These are phyloP conservation scores for Phyto melanocephala DNA, from an alignment of 2,888 invertebrate species.

Conservation along the genomic window DNA sequence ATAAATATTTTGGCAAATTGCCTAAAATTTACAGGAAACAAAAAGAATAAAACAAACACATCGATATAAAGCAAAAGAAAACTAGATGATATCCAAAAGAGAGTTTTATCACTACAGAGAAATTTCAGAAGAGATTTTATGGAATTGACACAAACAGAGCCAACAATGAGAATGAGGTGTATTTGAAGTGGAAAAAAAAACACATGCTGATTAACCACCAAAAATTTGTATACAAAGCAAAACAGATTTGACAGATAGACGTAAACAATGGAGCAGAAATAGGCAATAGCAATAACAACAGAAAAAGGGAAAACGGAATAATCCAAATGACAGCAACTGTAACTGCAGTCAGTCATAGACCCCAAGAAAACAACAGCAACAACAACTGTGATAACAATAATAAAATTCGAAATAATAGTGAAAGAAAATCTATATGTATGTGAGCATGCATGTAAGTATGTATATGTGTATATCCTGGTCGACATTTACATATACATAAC, in stretches of 20 bases:
- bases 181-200: conserved; percentile 36
- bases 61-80: background rate
- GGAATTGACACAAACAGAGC: conserved; percentile 30
- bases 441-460: background rate
- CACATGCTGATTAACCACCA: conserved; percentile 59
- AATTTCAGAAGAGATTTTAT: background rate
- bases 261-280: conserved; percentile 35
- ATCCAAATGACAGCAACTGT: conserved; percentile 48
- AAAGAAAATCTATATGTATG: conserved; percentile 19
- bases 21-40: conserved; percentile 37
- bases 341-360: conserved; percentile 65
- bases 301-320: conserved; percentile 17
- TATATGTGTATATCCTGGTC: conserved; percentile 31
- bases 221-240: conserved; percentile 48
- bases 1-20: conserved; percentile 41
- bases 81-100: background rate
- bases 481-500: conserved; percentile 41
- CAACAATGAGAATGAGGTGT: conserved; percentile 22
- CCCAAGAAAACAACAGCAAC: conserved; percentile 43
- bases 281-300: conserved; percentile 34
- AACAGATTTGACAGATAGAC: conserved; percentile 50
- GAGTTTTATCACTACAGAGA: background rate
- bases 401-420: conserved; percentile 24
- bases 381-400: conserved; percentile 7
- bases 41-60: conserved; percentile 11